Percentiles rank a stretch among this genome's conserved stretches.
Evolutionary conservation across 2,888 invertebrate species (phyloP).

Genomic region (Synergus japonicus): DNA sequence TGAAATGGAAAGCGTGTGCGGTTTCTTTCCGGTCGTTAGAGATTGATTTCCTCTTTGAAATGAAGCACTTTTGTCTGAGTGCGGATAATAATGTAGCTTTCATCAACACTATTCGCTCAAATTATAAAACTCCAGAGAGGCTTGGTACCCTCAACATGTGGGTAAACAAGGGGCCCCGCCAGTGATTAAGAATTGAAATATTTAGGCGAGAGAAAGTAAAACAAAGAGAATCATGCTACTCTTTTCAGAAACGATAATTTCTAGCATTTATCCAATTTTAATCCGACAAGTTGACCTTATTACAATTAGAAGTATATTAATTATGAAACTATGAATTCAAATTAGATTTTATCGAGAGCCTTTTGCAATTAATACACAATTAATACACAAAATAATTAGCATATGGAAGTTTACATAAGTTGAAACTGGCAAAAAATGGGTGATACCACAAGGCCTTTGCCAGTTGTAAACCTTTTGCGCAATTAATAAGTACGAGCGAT

Average conservation of each 20-base stretch:
- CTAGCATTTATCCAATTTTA: background rate
- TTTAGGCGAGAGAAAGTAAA: slow-evolving; percentile 27
- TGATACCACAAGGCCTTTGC: background rate
- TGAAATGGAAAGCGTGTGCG: slow-evolving; percentile 32
- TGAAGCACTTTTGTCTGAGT: slow-evolving; percentile 28
- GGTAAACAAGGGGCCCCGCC: slow-evolving; percentile 4
- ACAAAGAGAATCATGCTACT: slow-evolving; percentile 29
- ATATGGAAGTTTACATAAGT: no score
- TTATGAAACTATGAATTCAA: no score
- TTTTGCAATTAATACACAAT: no score
- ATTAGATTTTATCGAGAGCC: no score
- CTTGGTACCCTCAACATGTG: slow-evolving; percentile 21
- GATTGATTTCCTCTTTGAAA: slow-evolving; percentile 34
- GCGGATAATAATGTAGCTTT: slow-evolving; percentile 27
- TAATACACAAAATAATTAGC: no score
- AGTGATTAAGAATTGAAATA: slow-evolving; percentile 29
- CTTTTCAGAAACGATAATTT: slow-evolving; percentile 47
- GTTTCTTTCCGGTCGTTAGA: slow-evolving; percentile 37
- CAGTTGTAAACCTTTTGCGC: slow-evolving; percentile 12
- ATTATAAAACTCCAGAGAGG: slow-evolving; percentile 27
- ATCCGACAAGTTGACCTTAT: background rate
- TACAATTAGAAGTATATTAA: no score
- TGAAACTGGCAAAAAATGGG: background rate
- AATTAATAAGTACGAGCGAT: slow-evolving; percentile 42
- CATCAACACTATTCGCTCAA: slow-evolving; percentile 13